These are phyloP conservation scores for Antennarius maculatus DNA, from an alignment of 2,797 vertebrate species.

Conservation along the genomic window DNA sequence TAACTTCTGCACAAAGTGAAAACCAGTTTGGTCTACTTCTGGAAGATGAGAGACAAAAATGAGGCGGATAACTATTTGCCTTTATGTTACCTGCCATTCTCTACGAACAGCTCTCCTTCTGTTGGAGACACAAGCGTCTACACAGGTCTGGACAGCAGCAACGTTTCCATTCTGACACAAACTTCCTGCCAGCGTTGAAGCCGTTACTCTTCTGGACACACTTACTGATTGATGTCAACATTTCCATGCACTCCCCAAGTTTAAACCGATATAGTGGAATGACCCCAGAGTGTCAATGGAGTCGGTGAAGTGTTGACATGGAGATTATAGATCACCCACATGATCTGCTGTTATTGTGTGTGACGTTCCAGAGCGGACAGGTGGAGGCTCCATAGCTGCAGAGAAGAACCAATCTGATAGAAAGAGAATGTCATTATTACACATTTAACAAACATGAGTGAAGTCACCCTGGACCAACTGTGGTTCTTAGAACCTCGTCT, in stretches of 20 bases:
- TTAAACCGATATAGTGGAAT: constrained; percentile 10
- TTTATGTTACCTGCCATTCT: too few species aligned
- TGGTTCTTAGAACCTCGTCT: too few species aligned
- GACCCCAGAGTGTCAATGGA: constrained; percentile 27
- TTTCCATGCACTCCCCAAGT: constrained; percentile 29
- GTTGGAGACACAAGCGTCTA: background rate
- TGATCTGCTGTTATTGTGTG: constrained; percentile 55
- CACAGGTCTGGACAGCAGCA: constrained; percentile 20
- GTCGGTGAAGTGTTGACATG: constrained; percentile 37
- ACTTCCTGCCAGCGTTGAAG: constrained; percentile 26
- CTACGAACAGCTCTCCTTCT: background rate
- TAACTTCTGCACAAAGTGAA: too few species aligned
- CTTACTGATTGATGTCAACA: constrained; percentile 13
- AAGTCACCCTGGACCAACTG: background rate
- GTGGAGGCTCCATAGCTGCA: constrained; percentile 32
- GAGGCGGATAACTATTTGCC: too few species aligned
- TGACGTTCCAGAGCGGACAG: constrained; percentile 64
- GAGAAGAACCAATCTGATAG: constrained; percentile 56
- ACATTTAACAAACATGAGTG: background rate
- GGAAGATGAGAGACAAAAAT: too few species aligned
- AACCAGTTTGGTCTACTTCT: too few species aligned
- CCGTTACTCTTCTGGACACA: constrained; percentile 4
- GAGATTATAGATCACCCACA: constrained; percentile 48
- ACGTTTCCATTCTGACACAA: constrained; percentile 29
- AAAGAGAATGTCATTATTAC: constrained; percentile 33